Conservation (phyloP, 2,113 vertebrate genomes). For the Montifringilla adamsi region DNA sequence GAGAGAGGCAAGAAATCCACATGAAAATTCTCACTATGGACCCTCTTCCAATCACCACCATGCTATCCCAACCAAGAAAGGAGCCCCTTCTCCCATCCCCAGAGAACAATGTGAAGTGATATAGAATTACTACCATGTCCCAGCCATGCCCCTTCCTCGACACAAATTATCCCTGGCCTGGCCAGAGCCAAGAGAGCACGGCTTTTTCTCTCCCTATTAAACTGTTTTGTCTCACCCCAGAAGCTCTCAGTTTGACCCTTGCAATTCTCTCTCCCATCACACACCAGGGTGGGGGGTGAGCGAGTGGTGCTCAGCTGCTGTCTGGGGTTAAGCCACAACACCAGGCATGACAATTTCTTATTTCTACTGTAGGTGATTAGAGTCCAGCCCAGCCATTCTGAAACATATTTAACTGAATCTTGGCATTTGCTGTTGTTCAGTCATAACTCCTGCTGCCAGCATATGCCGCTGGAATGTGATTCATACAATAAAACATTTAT, state of each 20-base stretch:
- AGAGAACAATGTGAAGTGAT: neutral
- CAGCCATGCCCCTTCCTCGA: accelerated
- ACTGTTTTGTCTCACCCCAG: accelerated
- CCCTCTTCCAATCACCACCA: accelerated
- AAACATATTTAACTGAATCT: constrained; percentile 10
- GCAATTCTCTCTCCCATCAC: neutral
- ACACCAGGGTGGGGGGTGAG: neutral
- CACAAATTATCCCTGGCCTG: neutral
- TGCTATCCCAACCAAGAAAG: accelerated
- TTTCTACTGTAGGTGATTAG: constrained; percentile 23
- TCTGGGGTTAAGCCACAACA: neutral
- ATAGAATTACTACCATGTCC: neutral
- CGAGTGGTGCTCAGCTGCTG: neutral
- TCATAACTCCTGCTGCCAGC: neutral
- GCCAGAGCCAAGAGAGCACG: neutral
- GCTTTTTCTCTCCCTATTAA: neutral
- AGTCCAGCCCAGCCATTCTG: neutral
- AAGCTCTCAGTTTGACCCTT: neutral
- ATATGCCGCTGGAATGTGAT: neutral
- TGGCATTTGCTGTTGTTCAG: neutral
- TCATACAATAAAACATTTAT: constrained; percentile 19
- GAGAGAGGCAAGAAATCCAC: neutral
- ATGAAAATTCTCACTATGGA: neutral
- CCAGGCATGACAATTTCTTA: neutral
- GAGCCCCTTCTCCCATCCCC: neutral